Conservation (phyloP, 2,888 invertebrate genomes). For the Magallana nippona region DNA sequence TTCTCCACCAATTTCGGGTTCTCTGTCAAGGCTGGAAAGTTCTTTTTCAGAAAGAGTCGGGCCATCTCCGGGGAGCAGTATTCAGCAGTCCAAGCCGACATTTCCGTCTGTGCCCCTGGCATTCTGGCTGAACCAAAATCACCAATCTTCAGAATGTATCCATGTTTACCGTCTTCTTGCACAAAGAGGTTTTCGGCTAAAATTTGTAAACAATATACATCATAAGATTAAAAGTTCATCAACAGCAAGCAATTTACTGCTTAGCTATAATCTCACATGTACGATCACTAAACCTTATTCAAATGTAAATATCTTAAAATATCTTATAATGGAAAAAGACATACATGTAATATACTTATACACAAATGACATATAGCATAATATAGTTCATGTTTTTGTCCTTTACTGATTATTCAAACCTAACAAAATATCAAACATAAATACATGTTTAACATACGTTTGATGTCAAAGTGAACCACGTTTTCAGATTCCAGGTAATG, state of each 20-base stretch:
- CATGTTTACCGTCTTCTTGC: background rate
- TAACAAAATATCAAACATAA: no score
- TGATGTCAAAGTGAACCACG: slow-evolving; percentile 17
- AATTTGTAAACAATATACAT: background rate
- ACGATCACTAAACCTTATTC: background rate
- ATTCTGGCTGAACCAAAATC: slow-evolving; percentile 18
- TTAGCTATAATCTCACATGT: background rate
- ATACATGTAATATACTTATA: background rate
- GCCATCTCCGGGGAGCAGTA: slow-evolving; percentile 3
- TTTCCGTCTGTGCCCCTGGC: background rate
- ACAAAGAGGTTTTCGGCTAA: slow-evolving; percentile 23
- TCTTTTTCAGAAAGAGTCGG: background rate
- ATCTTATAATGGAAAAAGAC: no score
- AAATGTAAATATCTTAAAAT: background rate
- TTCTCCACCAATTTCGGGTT: no score
- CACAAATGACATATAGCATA: no score
- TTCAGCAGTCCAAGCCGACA: background rate
- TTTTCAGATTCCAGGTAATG: background rate
- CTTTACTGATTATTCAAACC: no score
- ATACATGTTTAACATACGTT: background rate
- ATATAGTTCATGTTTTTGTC: no score
- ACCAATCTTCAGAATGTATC: slow-evolving; percentile 13
- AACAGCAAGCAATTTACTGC: no score
- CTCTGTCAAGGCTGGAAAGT: background rate
- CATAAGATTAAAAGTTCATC: background rate